A percentile compares a stretch with the other conserved stretches of the same genome.
These are phyloP conservation scores for Eufriesea mexicana DNA, from an alignment of 1,140 invertebrate genomes.

Conservation along the genomic window DNA sequence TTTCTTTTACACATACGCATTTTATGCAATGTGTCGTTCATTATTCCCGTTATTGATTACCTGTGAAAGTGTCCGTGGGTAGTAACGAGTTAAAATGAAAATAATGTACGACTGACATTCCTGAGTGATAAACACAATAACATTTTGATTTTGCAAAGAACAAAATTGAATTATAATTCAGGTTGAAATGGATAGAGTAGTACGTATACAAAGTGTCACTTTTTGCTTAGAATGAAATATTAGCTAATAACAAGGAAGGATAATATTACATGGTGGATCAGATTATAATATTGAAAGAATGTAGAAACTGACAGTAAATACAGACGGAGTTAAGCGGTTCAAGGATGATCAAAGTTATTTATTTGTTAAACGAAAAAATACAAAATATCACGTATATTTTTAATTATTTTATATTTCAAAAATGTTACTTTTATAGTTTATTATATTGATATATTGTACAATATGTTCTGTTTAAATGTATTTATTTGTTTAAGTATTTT, in stretches of 20 bases:
- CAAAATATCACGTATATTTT: background rate
- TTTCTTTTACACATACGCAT: background rate
- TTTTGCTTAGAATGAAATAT: background rate
- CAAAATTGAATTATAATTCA: background rate
- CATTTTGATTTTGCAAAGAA: background rate
- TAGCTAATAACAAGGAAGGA: background rate
- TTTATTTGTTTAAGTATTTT: background rate
- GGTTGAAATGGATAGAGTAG: too few species aligned
- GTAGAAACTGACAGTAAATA: background rate
- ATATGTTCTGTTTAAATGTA: background rate
- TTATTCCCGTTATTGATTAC: constrained; percentile 42
- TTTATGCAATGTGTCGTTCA: background rate
- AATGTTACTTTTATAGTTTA: background rate
- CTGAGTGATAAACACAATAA: background rate
- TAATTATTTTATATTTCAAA: background rate
- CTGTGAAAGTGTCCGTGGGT: background rate
- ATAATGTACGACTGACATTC: background rate
- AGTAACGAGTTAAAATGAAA: constrained; percentile 3
- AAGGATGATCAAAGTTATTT: background rate
- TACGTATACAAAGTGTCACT: background rate
- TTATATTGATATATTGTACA: background rate
- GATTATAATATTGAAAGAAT: background rate
- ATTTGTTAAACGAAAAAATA: background rate
- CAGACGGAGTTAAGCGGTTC: background rate
- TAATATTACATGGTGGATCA: background rate